Evolutionary conservation across 1,140 invertebrate species (phyloP), one percentile per base, ranked within the genome.

Genomic region (Apocrypta bakeri): DNA sequence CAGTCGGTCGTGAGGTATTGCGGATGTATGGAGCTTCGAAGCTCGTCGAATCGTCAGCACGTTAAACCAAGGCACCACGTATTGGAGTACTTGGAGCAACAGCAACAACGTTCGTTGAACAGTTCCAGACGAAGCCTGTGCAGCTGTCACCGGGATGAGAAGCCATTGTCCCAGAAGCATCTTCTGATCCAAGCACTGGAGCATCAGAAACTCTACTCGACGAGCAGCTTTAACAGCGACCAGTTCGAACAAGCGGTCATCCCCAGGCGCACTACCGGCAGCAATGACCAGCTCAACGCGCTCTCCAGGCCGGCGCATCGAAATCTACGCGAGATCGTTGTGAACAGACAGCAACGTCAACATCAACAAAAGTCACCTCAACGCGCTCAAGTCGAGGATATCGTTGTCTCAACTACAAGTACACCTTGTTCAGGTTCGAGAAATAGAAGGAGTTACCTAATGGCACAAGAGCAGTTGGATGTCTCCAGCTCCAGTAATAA

Each of bases 381-480:
- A 11, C 69, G 29, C 85, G 2, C 76, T 83, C 40, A 72, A 85
- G 25, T 71, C 81, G 12, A 85, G 84, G 33, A 88, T 3, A 88
- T 48, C 82, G 88, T 40, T 82, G 87, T 11, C 21, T 56, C 48
- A 87, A 87, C 76, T 88, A 88, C 85, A 85, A 88, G 78, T 82
- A 89, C 37, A 86, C 88, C 29, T 88, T 88, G 64, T 71, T 88
- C 7, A 85, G 88, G 82, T 85, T 87, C 69, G 86, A 87, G 48
- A 33, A 69, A 48, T 4, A 4, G 31, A 3, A 6, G 42, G 37
- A 31, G 61, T 21, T 29, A 21, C 6, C 42, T 40, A 27, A 48
- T 17, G 48, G 48, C 31, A n/a, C 48, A 40, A 25, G n/a, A 88
- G 88, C 83, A 81, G 73, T 29, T 56, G 48, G 29, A 84, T 11